phyloP scores from a whole-genome alignment of 2,797 vertebrate species.

The Pseudopleuronectes americanus region DNA sequence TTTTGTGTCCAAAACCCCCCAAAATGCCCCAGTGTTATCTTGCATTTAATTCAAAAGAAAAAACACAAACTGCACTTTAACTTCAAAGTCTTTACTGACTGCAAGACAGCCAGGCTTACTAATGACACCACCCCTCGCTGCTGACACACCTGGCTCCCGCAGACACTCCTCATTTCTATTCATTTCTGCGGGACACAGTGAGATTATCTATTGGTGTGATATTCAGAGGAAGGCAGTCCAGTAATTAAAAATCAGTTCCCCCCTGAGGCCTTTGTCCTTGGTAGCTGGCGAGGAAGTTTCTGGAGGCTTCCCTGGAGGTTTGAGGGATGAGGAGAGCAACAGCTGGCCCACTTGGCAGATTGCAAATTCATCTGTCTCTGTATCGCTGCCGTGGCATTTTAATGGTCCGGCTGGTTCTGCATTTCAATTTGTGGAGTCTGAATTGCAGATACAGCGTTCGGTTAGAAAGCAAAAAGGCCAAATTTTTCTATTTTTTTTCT shows the following conservation, averaged over 20 bases:
- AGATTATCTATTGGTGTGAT: slow-evolving; percentile 62
- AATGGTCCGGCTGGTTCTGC: slow-evolving; percentile 66
- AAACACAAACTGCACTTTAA: neutral
- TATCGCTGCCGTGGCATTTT: slow-evolving; percentile 73
- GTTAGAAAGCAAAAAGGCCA: slow-evolving; percentile 6
- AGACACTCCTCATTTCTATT: slow-evolving; percentile 44
- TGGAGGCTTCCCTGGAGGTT: slow-evolving; percentile 71
- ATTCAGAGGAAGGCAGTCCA: slow-evolving; percentile 61
- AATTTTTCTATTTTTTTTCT: slow-evolving; percentile 42
- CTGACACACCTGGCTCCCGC: slow-evolving; percentile 38
- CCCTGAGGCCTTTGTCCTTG: slow-evolving; percentile 71
- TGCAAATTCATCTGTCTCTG: slow-evolving; percentile 76
- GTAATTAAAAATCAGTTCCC: slow-evolving; percentile 76
- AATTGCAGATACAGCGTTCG: slow-evolving; percentile 20
- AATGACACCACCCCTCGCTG: slow-evolving; percentile 13
- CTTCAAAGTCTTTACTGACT: slow-evolving; percentile 12
- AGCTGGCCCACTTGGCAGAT: slow-evolving; percentile 78
- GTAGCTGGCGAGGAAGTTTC: slow-evolving; percentile 66
- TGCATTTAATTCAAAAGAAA: neutral
- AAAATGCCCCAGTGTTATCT: too few species aligned
- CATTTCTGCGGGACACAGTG: slow-evolving; percentile 38
- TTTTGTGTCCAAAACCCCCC: too few species aligned
- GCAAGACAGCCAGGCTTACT: neutral
- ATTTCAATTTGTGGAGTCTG: slow-evolving; percentile 68
- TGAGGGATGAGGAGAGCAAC: slow-evolving; percentile 51